These are phyloP conservation scores for Antrozous pallidus DNA, from an alignment of 2,797 vertebrate species.

Conservation along the genomic window DNA sequence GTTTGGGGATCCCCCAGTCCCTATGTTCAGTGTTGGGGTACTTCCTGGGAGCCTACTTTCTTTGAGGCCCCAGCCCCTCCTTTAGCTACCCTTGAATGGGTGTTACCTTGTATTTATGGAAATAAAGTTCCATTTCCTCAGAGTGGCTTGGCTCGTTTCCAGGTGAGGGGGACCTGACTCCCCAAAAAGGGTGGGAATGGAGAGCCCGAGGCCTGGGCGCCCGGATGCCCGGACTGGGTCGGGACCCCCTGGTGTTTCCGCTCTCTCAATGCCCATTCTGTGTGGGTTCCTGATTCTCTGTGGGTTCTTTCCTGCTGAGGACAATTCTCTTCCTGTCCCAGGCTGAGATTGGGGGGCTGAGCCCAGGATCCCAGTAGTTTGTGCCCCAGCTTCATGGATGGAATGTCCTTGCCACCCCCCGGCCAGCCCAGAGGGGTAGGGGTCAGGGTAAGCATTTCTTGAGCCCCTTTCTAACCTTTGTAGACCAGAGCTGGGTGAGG, in stretches of 20 bases:
- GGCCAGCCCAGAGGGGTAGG: constrained; percentile 46
- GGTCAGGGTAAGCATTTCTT: constrained; percentile 57
- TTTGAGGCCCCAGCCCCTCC: constrained; percentile 70
- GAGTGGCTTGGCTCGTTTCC: constrained; percentile 53
- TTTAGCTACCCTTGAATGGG: constrained; percentile 61
- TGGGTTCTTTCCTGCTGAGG: constrained; percentile 68
- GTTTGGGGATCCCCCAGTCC: constrained; percentile 78
- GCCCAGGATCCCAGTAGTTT: background rate
- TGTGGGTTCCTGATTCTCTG: constrained; percentile 69
- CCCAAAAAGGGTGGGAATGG: background rate
- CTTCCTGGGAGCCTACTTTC: constrained; percentile 66
- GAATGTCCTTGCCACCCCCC: constrained; percentile 31
- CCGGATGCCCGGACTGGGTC: constrained; percentile 53
- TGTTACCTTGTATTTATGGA: constrained; percentile 70
- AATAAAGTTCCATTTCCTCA: constrained; percentile 75
- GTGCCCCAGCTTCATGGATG: background rate
- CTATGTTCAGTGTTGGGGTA: constrained; percentile 72
- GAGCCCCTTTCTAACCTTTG: constrained; percentile 44
- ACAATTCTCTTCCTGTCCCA: constrained; percentile 73
- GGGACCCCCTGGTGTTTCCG: constrained; percentile 61
- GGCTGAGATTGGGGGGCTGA: constrained; percentile 31
- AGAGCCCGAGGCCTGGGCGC: constrained; percentile 31
- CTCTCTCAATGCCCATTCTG: constrained; percentile 68
- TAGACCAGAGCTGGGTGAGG: constrained; percentile 32
- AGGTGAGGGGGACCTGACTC: constrained; percentile 34